Evolutionary conservation across 2,113 vertebrate genomes (phyloP).

Genomic region (Cardinalis cardinalis): DNA sequence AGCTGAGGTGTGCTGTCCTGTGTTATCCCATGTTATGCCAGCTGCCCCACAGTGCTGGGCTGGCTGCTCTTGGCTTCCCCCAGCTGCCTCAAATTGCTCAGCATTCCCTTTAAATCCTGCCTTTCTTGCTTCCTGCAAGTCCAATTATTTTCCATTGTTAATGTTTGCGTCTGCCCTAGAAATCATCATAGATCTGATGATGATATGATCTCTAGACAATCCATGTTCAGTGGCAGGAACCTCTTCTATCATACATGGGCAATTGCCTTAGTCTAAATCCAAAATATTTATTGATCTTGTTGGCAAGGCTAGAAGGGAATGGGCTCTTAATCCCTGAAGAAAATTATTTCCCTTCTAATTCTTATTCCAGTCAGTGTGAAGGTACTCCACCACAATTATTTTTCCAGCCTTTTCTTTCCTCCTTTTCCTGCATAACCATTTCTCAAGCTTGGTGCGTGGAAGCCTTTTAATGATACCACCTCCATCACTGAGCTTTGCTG

Average conservation of each 20-base stretch:
- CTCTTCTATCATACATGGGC: conserved; percentile 27
- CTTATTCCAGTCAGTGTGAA: conserved; percentile 55
- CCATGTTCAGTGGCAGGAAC: background rate
- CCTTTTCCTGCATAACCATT: conserved; percentile 21
- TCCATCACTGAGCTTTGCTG: background rate
- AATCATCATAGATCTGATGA: conserved; percentile 33
- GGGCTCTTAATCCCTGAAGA: conserved; percentile 40
- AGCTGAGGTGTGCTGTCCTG: background rate
- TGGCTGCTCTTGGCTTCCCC: rapidly evolving
- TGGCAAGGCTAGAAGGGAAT: background rate
- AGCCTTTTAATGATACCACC: background rate
- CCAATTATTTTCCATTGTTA: conserved; percentile 19
- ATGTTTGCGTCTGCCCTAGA: background rate
- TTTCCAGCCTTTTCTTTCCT: conserved; percentile 16
- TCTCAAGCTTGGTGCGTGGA: background rate
- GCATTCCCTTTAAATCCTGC: background rate
- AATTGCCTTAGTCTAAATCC: conserved; percentile 47
- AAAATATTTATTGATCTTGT: conserved; percentile 62
- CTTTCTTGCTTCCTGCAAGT: background rate
- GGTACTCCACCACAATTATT: conserved; percentile 22
- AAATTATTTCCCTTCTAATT: conserved; percentile 59
- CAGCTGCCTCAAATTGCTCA: background rate
- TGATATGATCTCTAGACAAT: conserved; percentile 30
- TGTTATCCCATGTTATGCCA: background rate
- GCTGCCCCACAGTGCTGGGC: rapidly evolving